A percentile compares a stretch with the other conserved stretches of the same genome.
Evolutionary conservation across 2,113 vertebrate genomes (phyloP).

Genomic region (Machaerirhynchus nigripectus): DNA sequence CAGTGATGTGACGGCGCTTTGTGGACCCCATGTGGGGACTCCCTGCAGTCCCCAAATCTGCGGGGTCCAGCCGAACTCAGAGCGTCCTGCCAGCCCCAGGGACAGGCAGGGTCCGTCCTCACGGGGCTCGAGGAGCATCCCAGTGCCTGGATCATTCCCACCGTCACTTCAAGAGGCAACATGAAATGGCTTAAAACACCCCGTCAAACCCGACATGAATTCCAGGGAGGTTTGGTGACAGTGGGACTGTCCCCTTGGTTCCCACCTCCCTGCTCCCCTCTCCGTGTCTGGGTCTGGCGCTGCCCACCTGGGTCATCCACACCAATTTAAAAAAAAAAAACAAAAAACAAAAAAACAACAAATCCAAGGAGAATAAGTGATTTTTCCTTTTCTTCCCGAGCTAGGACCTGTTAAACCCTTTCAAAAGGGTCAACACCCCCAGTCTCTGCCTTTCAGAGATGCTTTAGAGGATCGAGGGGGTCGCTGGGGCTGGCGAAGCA

Average conservation of each 20-base stretch:
- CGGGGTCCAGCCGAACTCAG: rapidly evolving
- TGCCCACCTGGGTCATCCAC: too few species aligned
- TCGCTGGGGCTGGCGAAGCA: neutral
- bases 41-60: neutral
- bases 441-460: neutral
- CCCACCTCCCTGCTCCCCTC: too few species aligned
- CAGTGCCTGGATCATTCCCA: neutral
- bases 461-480: neutral
- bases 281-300: neutral
- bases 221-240: neutral
- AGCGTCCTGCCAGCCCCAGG: neutral
- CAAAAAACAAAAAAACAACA: neutral
- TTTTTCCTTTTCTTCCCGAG: neutral
- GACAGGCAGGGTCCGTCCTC: neutral
- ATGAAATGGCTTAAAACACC: neutral
- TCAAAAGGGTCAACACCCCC: rapidly evolving
- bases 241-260: neutral
- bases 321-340: neutral
- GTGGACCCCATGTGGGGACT: neutral
- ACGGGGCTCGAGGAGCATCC: neutral
- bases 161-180: rapidly evolving
- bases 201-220: rapidly evolving
- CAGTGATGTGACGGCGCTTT: neutral
- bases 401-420: neutral
- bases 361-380: neutral